Evolutionary conservation across 2,797 vertebrate species (phyloP).

Genomic region (Novumbra hubbsi): DNA sequence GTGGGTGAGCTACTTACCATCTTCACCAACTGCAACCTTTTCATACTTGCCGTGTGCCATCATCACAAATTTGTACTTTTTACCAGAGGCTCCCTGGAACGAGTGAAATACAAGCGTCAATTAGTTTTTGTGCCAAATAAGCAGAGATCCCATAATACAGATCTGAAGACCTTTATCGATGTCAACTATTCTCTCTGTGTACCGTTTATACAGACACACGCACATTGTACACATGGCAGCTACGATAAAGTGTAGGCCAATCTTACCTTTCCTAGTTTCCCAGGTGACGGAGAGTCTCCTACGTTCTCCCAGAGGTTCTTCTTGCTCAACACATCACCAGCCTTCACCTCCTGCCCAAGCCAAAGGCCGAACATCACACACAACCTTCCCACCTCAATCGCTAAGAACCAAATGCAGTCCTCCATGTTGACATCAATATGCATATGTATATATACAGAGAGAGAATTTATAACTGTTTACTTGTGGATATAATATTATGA

Average conservation of each 20-base stretch:
- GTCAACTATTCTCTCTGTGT: background rate
- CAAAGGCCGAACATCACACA: background rate
- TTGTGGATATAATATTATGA: too few species aligned
- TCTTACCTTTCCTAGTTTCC: slow-evolving; percentile 49
- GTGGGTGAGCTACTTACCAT: slow-evolving; percentile 51
- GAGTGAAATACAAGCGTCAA: background rate
- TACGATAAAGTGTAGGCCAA: too few species aligned
- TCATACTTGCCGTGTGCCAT: slow-evolving; percentile 91
- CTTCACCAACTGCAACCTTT: slow-evolving; percentile 75
- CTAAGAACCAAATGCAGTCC: background rate
- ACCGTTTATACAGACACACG: background rate
- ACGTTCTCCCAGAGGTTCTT: slow-evolving; percentile 85
- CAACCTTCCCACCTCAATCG: background rate
- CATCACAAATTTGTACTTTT: slow-evolving; percentile 86
- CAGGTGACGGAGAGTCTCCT: slow-evolving; percentile 50
- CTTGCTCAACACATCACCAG: slow-evolving; percentile 81
- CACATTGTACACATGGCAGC: background rate
- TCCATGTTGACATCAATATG: background rate
- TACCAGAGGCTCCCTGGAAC: slow-evolving; percentile 74
- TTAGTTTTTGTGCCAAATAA: too few species aligned
- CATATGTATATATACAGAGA: background rate
- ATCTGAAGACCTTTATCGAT: too few species aligned
- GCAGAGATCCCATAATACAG: too few species aligned
- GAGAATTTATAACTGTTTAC: background rate
- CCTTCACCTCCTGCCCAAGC: slow-evolving; percentile 73